phyloP scores from a whole-genome alignment of 1,140 invertebrate genomes.

The Drosophila arizonae region DNA sequence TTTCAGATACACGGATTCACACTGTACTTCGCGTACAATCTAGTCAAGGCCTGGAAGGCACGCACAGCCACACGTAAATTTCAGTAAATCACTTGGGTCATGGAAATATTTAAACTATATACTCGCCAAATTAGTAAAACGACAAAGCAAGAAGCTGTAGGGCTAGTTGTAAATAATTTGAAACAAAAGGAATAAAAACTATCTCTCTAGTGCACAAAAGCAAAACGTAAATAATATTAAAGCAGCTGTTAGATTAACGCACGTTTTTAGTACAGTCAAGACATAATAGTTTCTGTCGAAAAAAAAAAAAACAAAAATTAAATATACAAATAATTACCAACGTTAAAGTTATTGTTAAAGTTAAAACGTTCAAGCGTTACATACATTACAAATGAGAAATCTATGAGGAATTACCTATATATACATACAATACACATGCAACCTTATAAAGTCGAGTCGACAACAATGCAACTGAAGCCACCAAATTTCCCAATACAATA shows the following conservation, averaged over 20 bases:
- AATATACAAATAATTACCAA: conserved; percentile 35
- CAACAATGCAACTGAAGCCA: conserved; percentile 74
- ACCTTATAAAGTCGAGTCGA: conserved; percentile 67
- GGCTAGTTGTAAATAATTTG: conserved; percentile 78
- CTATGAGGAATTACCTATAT: conserved; percentile 62
- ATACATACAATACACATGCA: conserved; percentile 60
- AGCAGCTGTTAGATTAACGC: conserved; percentile 70
- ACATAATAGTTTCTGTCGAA: conserved; percentile 49
- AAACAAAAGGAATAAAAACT: conserved; percentile 40
- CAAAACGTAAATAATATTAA: conserved; percentile 50
- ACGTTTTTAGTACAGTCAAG: conserved; percentile 65
- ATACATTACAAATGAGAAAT: conserved; percentile 45
- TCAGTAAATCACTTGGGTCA: conserved; percentile 64
- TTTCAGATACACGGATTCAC: conserved; percentile 96
- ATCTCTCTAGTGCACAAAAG: conserved; percentile 69
- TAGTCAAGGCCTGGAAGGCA: conserved; percentile 93
- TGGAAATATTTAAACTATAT: conserved; percentile 53
- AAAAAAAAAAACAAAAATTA: neutral
- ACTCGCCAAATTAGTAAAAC: conserved; percentile 73
- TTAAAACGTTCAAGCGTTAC: conserved; percentile 56
- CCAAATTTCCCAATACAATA: conserved; percentile 67
- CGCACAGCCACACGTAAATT: conserved; percentile 85
- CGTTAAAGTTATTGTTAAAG: conserved; percentile 75
- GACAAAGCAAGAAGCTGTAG: conserved; percentile 54
- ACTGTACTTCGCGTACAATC: conserved; percentile 93